Percentiles rank a stretch among this genome's conserved stretches.
Evolutionary conservation across 2,888 invertebrate genomes (phyloP).

Genomic region (Scaptomyza tumidula): DNA sequence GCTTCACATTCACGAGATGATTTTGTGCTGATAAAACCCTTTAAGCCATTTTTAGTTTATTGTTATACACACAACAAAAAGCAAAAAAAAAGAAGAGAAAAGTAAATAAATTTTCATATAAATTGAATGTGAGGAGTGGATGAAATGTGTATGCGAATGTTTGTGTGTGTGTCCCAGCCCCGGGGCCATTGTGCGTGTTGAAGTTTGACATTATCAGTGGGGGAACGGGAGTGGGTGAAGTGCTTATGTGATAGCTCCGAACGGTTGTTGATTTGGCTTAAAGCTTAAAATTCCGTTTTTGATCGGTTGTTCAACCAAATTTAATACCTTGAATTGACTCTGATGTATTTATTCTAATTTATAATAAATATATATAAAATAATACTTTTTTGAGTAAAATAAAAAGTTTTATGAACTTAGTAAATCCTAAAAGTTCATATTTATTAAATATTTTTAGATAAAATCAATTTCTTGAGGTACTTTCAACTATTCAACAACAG

Average conservation of each 20-base stretch:
- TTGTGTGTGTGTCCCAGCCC: slow-evolving; percentile 39
- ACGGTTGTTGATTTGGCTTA: slow-evolving; percentile 20
- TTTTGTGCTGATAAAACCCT: slow-evolving; percentile 66
- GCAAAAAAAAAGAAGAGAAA: slow-evolving; percentile 8
- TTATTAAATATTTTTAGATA: too few relatives aligned
- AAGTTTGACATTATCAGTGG: slow-evolving; percentile 33
- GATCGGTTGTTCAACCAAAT: slow-evolving; percentile 1
- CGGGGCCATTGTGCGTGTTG: slow-evolving; percentile 33
- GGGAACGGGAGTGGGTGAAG: not conserved
- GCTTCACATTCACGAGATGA: slow-evolving; percentile 49
- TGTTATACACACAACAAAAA: slow-evolving; percentile 40
- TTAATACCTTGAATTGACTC: too few relatives aligned
- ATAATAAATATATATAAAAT: too few relatives aligned
- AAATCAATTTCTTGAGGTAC: too few relatives aligned
- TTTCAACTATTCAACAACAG: too few relatives aligned
- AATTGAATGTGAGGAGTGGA: slow-evolving; percentile 53
- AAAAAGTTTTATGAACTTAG: too few relatives aligned
- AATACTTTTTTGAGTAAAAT: too few relatives aligned
- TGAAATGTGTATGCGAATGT: slow-evolving; percentile 43
- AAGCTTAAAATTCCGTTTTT: slow-evolving; percentile 16
- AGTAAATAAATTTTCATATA: slow-evolving; percentile 61
- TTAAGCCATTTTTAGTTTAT: slow-evolving; percentile 73
- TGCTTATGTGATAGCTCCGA: slow-evolving; percentile 7
- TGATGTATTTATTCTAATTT: too few relatives aligned
- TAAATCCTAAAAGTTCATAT: too few relatives aligned